phyloP scores from a whole-genome alignment of 2,113 vertebrate genomes.

The Arizona elegans region DNA sequence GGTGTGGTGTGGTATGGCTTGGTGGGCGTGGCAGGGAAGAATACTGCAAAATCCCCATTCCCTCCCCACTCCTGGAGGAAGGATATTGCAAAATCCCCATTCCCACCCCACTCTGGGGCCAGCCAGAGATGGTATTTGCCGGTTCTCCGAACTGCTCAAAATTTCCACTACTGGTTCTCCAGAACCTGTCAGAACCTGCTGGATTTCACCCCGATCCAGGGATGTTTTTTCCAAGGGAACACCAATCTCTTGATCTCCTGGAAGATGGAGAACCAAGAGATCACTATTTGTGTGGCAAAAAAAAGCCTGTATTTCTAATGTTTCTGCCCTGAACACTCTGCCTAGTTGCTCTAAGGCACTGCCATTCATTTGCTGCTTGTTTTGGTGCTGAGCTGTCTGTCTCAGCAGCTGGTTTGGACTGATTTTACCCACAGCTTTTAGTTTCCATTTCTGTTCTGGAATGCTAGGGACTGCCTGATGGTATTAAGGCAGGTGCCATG shows the following conservation, averaged over 20 bases:
- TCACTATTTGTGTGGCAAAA: background rate
- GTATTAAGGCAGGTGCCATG: background rate
- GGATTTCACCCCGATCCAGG: background rate
- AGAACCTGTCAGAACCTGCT: too few relatives aligned
- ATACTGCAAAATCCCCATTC: too few relatives aligned
- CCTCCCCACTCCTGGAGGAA: too few relatives aligned
- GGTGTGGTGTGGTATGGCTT: too few relatives aligned
- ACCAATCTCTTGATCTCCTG: background rate
- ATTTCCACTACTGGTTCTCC: too few relatives aligned
- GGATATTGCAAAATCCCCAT: too few relatives aligned
- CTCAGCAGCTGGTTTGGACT: background rate
- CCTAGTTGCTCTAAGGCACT: too few relatives aligned
- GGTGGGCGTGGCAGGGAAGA: too few relatives aligned
- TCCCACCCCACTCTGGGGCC: too few relatives aligned
- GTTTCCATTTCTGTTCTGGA: background rate
- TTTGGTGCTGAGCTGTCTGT: background rate
- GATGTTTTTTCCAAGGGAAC: background rate
- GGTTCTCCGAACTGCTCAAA: too few relatives aligned
- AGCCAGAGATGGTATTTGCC: too few relatives aligned
- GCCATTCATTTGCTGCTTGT: background rate
- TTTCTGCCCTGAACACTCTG: background rate
- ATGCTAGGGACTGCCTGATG: background rate
- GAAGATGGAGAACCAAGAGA: background rate
- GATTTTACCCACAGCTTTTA: background rate
- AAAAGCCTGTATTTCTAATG: background rate